Evolutionary conservation across 2,797 vertebrate species (phyloP).

Genomic region (Megalops cyprinoides): DNA sequence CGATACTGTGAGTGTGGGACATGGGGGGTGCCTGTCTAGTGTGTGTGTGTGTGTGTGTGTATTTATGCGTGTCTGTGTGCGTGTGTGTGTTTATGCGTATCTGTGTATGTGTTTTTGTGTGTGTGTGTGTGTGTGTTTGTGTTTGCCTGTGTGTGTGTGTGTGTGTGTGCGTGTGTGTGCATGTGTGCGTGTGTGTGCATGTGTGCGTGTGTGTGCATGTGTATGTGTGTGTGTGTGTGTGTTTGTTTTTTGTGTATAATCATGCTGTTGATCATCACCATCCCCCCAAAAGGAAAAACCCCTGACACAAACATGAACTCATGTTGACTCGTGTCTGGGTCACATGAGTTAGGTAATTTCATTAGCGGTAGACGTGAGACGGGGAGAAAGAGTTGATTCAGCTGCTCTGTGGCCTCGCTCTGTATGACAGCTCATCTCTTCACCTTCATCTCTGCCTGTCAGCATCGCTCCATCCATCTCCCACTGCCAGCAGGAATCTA

Average conservation of each 20-base stretch:
- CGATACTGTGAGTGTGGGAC: too few relatives aligned
- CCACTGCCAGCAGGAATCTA: neutral
- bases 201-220: slow-evolving; percentile 34
- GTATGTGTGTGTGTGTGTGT: neutral
- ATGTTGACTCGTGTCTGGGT: slow-evolving; percentile 39
- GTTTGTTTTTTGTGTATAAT: neutral
- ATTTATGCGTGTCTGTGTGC: neutral
- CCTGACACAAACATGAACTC: slow-evolving; percentile 39
- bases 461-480: slow-evolving; percentile 5
- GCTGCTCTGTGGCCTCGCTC: slow-evolving; percentile 47
- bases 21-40: too few relatives aligned
- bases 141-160: too few relatives aligned
- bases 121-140: neutral
- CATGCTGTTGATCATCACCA: neutral
- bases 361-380: slow-evolving; percentile 47
- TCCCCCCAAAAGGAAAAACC: neutral
- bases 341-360: slow-evolving; percentile 46
- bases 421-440: slow-evolving; percentile 40
- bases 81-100: neutral
- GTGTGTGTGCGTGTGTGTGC: neutral
- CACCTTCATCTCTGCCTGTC: neutral
- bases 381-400: slow-evolving; percentile 52
- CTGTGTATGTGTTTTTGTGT: neutral
- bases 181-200: too few relatives aligned
- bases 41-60: neutral